A percentile compares a stretch with the other conserved stretches of the same genome.
Conservation (phyloP, 2,888 invertebrate genomes). For the Eupithecia subfuscata region DNA sequence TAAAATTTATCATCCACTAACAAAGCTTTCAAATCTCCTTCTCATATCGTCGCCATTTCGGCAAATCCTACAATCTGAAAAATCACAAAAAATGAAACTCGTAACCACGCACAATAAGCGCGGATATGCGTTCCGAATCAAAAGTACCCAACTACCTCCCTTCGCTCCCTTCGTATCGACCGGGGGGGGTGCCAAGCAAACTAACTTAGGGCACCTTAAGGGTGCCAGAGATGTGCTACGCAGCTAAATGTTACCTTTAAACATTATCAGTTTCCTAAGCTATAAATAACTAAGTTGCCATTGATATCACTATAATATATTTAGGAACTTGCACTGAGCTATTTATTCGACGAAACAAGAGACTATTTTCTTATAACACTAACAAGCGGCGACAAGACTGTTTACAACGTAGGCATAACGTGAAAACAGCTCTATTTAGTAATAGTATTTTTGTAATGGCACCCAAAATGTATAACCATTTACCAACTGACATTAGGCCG, state of each 20-base stretch:
- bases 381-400: too few relatives aligned
- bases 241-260: not conserved
- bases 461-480: too few relatives aligned
- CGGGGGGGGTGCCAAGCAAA: not conserved
- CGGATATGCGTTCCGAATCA: constrained; percentile 8
- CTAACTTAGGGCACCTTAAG: not conserved
- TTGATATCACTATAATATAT: too few relatives aligned
- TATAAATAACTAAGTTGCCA: too few relatives aligned
- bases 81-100: constrained; percentile 1
- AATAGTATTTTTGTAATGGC: too few relatives aligned
- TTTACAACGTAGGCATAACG: too few relatives aligned
- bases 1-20: not conserved
- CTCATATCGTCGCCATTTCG: not conserved
- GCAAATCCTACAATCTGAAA: not conserved
- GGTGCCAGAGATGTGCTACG: not conserved
- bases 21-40: not conserved
- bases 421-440: too few relatives aligned
- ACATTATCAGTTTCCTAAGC: too few relatives aligned
- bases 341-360: too few relatives aligned
- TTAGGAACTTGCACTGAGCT: too few relatives aligned
- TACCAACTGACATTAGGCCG: too few relatives aligned
- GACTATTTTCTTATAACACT: too few relatives aligned
- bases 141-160: constrained; percentile 1
- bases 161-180: constrained; percentile 9
- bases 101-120: not conserved